Percentiles rank a stretch among this genome's conserved stretches.
Conservation (phyloP, 2,888 invertebrate genomes). For the Caenorhabditis panamensis region DNA sequence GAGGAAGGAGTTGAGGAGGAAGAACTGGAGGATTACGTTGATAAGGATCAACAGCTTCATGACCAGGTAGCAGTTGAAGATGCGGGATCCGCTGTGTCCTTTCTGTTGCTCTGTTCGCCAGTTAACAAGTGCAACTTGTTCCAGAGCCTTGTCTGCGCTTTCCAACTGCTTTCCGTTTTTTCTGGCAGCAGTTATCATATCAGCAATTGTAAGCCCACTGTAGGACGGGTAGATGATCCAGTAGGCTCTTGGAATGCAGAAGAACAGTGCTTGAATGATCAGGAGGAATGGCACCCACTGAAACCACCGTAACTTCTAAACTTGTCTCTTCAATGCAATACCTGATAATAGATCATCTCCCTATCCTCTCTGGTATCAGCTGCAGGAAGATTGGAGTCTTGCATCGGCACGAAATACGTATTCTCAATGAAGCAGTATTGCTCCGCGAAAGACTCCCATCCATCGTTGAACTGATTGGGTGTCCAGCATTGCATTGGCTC, state of each 20-base stretch:
- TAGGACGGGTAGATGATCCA: conserved; percentile 72
- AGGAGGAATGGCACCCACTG: conserved; percentile 81
- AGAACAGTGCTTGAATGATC: conserved; percentile 73
- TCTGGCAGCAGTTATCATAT: conserved; percentile 55
- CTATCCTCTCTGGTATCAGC: conserved; percentile 53
- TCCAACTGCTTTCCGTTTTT: conserved; percentile 41
- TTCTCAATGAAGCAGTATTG: conserved; percentile 83
- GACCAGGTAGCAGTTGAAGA: conserved; percentile 70
- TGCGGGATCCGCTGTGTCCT: conserved; percentile 23
- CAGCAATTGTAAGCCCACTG: conserved; percentile 63
- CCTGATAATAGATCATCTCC: conserved; percentile 75
- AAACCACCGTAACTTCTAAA: conserved; percentile 33
- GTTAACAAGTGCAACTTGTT: conserved; percentile 46
- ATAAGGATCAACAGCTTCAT: conserved; percentile 68
- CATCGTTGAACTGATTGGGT: conserved; percentile 76
- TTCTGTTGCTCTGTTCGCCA: conserved; percentile 37
- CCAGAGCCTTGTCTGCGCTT: conserved; percentile 39
- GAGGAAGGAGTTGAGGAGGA: conserved; percentile 72
- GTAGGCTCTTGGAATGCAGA: conserved; percentile 70
- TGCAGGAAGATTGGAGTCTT: conserved; percentile 64
- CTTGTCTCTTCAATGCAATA: conserved; percentile 83
- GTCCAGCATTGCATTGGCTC: conserved; percentile 83
- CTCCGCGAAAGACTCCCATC: conserved; percentile 83
- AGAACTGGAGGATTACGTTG: conserved; percentile 68
- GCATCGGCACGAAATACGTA: conserved; percentile 81